phyloP scores from a whole-genome alignment of 2,113 vertebrate species.

The Indri indri region DNA sequence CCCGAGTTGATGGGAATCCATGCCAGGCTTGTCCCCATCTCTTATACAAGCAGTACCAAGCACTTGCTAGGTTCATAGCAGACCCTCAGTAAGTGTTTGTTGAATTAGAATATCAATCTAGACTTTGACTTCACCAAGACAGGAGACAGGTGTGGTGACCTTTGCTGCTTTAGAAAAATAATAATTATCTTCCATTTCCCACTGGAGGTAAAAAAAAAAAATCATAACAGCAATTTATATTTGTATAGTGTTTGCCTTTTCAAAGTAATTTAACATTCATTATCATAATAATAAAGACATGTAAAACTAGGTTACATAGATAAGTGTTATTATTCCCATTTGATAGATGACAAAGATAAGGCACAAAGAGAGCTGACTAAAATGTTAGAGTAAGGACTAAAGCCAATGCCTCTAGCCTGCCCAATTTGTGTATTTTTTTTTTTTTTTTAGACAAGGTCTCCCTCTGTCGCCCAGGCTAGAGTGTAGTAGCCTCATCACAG shows the following conservation, averaged over 20 bases:
- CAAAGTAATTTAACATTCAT: neutral
- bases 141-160: neutral
- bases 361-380: neutral
- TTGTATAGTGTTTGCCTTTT: neutral
- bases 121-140: neutral
- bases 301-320: neutral
- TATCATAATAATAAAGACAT: neutral
- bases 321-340: neutral
- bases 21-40: neutral
- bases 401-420: neutral
- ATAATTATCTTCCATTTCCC: too few species aligned
- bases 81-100: neutral
- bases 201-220: too few species aligned
- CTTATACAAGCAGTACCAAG: neutral
- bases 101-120: neutral
- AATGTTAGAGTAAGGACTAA: neutral
- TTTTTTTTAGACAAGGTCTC: neutral
- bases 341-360: neutral
- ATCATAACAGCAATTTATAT: neutral
- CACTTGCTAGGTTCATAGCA: neutral
- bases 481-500: too few species aligned
- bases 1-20: too few species aligned
- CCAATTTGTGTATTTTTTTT: neutral
- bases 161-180: constrained; percentile 17
- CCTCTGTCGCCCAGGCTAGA: too few species aligned